Conservation (phyloP, 2,797 vertebrate species). For the Epinephelus awoara region DNA sequence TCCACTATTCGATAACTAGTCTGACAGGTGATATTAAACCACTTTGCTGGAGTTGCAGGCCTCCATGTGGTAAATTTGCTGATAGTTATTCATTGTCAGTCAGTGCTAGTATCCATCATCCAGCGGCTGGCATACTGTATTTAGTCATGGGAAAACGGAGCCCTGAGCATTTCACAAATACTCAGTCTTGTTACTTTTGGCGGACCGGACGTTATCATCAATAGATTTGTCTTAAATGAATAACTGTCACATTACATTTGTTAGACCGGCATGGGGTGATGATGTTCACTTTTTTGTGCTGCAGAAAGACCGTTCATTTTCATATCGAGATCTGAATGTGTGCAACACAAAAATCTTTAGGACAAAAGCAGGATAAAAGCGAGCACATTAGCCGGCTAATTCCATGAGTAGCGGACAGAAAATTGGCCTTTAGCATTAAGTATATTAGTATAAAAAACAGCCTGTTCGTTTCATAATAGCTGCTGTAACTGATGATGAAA, state of each 20-base stretch:
- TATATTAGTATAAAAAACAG: slow-evolving; percentile 23
- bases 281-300: not conserved
- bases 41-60: slow-evolving; percentile 23
- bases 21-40: slow-evolving; percentile 59
- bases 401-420: slow-evolving; percentile 9
- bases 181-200: slow-evolving; percentile 30
- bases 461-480: slow-evolving; percentile 20
- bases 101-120: slow-evolving; percentile 26
- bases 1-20: slow-evolving; percentile 43
- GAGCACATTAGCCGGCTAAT: slow-evolving; percentile 2
- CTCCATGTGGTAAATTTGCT: slow-evolving; percentile 33
- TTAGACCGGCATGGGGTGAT: not conserved
- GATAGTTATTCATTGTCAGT: slow-evolving; percentile 52
- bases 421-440: slow-evolving; percentile 32
- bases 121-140: slow-evolving; percentile 6
- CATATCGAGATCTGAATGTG: not conserved
- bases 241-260: slow-evolving; percentile 41
- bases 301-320: not conserved
- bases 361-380: slow-evolving; percentile 9
- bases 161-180: slow-evolving; percentile 27
- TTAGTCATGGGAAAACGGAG: slow-evolving; percentile 31
- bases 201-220: slow-evolving; percentile 16
- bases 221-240: slow-evolving; percentile 42
- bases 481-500: slow-evolving; percentile 55
- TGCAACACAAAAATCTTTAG: not conserved